These are phyloP conservation scores for Sterna hirundo DNA, from an alignment of 2,113 vertebrate species.

Conservation along the genomic window DNA sequence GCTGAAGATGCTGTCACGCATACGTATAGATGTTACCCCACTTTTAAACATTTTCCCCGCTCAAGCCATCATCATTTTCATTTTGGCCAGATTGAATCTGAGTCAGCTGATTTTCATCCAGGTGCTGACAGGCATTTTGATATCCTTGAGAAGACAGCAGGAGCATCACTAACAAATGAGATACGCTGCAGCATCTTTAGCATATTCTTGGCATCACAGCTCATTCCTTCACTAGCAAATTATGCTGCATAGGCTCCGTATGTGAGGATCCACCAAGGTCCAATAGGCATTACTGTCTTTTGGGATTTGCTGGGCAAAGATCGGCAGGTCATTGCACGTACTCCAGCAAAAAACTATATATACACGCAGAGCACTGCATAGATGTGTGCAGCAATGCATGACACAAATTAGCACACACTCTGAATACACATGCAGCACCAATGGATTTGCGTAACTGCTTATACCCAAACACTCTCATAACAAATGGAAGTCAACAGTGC, in stretches of 20 bases:
- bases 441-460: background rate
- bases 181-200: conserved; percentile 27
- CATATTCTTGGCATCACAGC: background rate
- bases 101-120: conserved; percentile 59
- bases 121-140: conserved; percentile 60
- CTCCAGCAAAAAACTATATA: background rate
- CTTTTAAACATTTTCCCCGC: background rate
- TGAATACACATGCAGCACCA: background rate
- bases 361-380: background rate
- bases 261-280: background rate
- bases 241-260: background rate
- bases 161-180: conserved; percentile 26
- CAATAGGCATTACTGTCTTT: background rate
- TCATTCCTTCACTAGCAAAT: background rate
- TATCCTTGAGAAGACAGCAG: conserved; percentile 43
- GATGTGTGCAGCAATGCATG: background rate
- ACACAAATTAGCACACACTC: background rate
- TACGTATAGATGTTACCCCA: background rate
- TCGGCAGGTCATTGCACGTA: background rate
- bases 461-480: background rate
- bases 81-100: conserved; percentile 22
- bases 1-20: background rate
- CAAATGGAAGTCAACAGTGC: background rate
- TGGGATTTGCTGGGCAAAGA: background rate
- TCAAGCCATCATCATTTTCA: background rate